Evolutionary conservation across 2,797 vertebrate genomes (phyloP).

Genomic region (Sardinella longiceps): DNA sequence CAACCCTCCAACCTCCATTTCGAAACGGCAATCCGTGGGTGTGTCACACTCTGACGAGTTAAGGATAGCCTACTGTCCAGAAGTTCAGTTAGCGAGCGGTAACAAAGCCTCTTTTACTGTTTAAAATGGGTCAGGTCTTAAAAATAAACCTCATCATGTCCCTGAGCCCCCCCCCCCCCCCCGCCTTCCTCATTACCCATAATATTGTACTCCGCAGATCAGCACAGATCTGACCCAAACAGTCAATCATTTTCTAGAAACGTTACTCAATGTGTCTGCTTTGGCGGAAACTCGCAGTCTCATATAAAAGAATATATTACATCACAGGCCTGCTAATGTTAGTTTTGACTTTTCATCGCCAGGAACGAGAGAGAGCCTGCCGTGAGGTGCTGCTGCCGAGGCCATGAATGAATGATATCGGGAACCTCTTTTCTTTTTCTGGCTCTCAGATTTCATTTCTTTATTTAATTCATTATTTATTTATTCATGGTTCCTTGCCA

Average conservation of each 20-base stretch:
- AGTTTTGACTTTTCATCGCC: background rate
- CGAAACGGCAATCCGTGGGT: background rate
- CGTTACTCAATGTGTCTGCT: background rate
- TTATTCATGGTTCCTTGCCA: constrained; percentile 23
- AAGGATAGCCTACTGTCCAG: background rate
- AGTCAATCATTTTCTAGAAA: background rate
- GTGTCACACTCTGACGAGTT: background rate
- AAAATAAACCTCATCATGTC: constrained; percentile 20
- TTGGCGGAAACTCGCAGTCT: background rate
- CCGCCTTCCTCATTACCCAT: background rate
- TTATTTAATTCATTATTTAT: constrained; percentile 2
- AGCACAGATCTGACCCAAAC: background rate
- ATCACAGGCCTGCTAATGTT: background rate
- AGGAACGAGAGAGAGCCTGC: background rate
- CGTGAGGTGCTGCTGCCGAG: background rate
- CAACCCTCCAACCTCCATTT: background rate
- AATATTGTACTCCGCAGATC: background rate
- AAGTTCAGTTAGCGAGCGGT: constrained; percentile 23
- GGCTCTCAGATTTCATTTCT: background rate
- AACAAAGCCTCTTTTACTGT: constrained; percentile 40
- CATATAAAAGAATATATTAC: background rate
- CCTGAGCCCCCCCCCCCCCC: too few relatives aligned
- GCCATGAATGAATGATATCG: background rate
- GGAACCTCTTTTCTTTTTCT: background rate
- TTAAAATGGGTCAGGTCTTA: constrained; percentile 42